Evolutionary conservation across 2,113 vertebrate species (phyloP), one percentile per base, ranked within the genome.

Genomic region (Rhea americana): DNA sequence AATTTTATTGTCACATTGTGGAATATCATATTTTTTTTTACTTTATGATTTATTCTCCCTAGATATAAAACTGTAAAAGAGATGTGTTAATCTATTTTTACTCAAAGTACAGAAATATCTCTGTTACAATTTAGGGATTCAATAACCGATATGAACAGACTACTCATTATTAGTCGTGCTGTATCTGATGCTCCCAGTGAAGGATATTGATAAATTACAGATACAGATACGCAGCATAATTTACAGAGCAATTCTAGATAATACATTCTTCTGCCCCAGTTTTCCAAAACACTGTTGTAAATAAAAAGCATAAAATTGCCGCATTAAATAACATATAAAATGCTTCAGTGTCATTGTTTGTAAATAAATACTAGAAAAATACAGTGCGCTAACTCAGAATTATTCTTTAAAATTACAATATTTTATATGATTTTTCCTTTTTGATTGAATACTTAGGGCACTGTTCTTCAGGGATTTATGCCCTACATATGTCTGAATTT

Each of bases 11-110:
- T 93, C 87, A 89, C 51, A 62, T 96, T 4, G 3, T 96, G 93
- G 85, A 97, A 91, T 94, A 93, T 50, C 45, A 14, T 81, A 94
- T 95, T 94, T 97, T 97, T 89, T 97, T 96, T 96, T 93, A 81
- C 79, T 71, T 45, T 92, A 39, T 96, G 82, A 94, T 96, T 97
- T 96, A 94, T 97, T 95, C 89, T 92, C 94, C 87, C 92, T 97
- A 95, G 95, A 94, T 94, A 94, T 70, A 94, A 94, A 90, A 80
- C 41, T 87, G 56, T 94, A 95, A 96, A 97, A 91, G 79, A 96
- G 89, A 94, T 96, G 55, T 95, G 90, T 95, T 96, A 74, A 93
- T 97, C 89, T 97, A 80, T 96, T 97, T 97, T 97, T 94, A 95
- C 90, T 96, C 86, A 90, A 95, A 94, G 65, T 95, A 96, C 91